phyloP scores from a whole-genome alignment of 1,140 invertebrate genomes.

The Drosophila sulfurigaster region DNA sequence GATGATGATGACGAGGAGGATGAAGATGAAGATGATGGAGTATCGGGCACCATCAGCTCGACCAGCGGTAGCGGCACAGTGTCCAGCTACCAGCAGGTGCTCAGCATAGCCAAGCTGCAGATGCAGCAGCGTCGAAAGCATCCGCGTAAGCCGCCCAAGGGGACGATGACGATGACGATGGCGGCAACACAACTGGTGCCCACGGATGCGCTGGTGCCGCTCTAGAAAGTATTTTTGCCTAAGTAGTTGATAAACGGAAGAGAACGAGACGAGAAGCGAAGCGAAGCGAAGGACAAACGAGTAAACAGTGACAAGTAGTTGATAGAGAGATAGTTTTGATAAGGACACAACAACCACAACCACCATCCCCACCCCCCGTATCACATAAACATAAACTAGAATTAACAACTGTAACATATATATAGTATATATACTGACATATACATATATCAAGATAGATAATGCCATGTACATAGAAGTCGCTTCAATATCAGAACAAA shows the following conservation, averaged over 20 bases:
- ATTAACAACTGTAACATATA: background rate
- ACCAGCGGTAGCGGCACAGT: constrained; percentile 73
- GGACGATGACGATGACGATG: background rate
- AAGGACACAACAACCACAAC: constrained; percentile 13
- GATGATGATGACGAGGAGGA: constrained; percentile 30
- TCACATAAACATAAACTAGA: background rate
- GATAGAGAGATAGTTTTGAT: constrained; percentile 39
- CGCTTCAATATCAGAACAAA: constrained; percentile 50
- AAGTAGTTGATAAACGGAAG: constrained; percentile 49
- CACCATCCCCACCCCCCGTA: constrained; percentile 2
- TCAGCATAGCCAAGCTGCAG: constrained; percentile 77
- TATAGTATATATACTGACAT: constrained; percentile 1
- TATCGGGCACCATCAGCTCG: constrained; percentile 52
- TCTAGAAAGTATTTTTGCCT: constrained; percentile 65
- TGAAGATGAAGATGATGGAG: constrained; percentile 62
- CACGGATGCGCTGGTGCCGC: constrained; percentile 69
- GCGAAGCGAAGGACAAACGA: constrained; percentile 68
- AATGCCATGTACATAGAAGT: constrained; percentile 40
- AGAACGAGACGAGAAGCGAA: background rate
- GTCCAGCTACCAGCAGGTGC: constrained; percentile 80
- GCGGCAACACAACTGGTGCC: constrained; percentile 30
- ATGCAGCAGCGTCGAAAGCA: constrained; percentile 80
- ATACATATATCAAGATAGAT: constrained; percentile 24
- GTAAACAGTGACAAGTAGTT: constrained; percentile 80
- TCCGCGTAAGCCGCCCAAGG: constrained; percentile 75